Evolutionary conservation across 2,797 vertebrate species (phyloP).

Genomic region (Anolis apletophallus): DNA sequence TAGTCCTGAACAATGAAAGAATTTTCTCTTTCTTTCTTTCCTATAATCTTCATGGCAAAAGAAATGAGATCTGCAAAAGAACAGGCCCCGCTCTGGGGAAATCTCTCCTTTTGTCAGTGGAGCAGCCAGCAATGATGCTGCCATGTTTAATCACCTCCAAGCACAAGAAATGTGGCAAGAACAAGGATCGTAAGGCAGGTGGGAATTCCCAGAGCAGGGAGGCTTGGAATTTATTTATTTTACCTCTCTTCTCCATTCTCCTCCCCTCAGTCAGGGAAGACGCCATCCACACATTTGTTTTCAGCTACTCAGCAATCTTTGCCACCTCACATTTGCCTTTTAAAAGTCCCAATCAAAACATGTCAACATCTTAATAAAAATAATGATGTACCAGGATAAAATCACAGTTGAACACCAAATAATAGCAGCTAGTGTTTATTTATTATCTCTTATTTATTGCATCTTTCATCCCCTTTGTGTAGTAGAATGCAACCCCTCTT

Average conservation of each 20-base stretch:
- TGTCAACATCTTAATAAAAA: constrained; percentile 46
- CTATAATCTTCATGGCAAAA: fast-evolving
- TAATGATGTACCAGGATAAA: constrained; percentile 56
- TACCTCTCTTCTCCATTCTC: background rate
- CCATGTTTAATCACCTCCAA: constrained; percentile 69
- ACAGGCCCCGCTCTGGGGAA: constrained; percentile 58
- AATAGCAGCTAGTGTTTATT: constrained; percentile 62
- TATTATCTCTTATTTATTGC: constrained; percentile 71
- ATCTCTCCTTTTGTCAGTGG: constrained; percentile 59
- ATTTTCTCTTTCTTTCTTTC: background rate
- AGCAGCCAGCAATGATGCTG: constrained; percentile 62
- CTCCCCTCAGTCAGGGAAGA: no score
- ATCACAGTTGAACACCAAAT: constrained; percentile 48
- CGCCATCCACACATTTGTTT: constrained; percentile 36
- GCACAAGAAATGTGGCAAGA: constrained; percentile 48
- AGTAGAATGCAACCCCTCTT: constrained; percentile 44
- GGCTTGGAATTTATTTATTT: constrained; percentile 53
- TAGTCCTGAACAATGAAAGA: background rate
- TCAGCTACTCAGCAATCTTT: constrained; percentile 29
- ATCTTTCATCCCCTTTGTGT: constrained; percentile 58
- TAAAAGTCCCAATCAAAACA: background rate
- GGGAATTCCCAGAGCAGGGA: constrained; percentile 60
- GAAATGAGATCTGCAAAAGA: background rate
- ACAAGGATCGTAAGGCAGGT: constrained; percentile 51
- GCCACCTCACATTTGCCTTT: constrained; percentile 37